Percentiles rank a stretch among this genome's conserved stretches.
Evolutionary conservation across 1,140 invertebrate genomes (phyloP).

Genomic region (Nautilus pompilius): DNA sequence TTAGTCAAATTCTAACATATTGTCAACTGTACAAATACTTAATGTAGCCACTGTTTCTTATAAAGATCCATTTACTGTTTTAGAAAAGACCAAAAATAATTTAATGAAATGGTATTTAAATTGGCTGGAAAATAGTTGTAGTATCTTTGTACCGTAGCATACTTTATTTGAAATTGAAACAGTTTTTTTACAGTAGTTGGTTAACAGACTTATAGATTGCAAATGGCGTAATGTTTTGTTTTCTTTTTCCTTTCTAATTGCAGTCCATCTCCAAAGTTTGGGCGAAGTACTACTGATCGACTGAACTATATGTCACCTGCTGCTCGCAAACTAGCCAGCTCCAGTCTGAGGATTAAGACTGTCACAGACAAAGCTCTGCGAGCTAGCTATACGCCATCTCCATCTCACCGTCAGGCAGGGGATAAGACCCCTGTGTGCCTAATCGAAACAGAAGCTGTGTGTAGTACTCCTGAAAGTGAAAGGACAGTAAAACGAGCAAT

Average conservation of each 20-base stretch:
- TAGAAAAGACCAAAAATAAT: too few species aligned
- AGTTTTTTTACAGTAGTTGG: too few species aligned
- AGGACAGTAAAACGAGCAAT: constrained; percentile 13
- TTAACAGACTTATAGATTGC: too few species aligned
- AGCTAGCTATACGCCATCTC: constrained; percentile 61
- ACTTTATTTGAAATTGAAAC: too few species aligned
- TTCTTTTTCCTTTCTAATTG: constrained; percentile 15
- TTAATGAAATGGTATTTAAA: too few species aligned
- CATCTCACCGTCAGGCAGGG: constrained; percentile 32
- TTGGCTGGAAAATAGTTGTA: too few species aligned
- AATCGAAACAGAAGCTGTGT: constrained; percentile 31
- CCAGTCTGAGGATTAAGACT: constrained; percentile 56
- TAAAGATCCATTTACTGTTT: too few species aligned
- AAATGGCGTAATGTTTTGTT: too few species aligned
- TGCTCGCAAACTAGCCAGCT: constrained; percentile 75
- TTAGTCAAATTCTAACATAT: too few species aligned
- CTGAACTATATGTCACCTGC: constrained; percentile 91
- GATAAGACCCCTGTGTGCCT: constrained; percentile 42
- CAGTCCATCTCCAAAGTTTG: constrained; percentile 33
- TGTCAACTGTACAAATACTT: too few species aligned
- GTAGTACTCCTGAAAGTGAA: constrained; percentile 34
- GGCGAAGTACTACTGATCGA: constrained; percentile 61
- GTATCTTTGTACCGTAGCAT: too few species aligned
- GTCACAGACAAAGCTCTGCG: constrained; percentile 58
- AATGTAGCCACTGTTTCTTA: too few species aligned